Evolutionary conservation across 2,888 invertebrate genomes (phyloP), one percentile per base, ranked within the genome.

Genomic region (Agonopterix subpropinquella): DNA sequence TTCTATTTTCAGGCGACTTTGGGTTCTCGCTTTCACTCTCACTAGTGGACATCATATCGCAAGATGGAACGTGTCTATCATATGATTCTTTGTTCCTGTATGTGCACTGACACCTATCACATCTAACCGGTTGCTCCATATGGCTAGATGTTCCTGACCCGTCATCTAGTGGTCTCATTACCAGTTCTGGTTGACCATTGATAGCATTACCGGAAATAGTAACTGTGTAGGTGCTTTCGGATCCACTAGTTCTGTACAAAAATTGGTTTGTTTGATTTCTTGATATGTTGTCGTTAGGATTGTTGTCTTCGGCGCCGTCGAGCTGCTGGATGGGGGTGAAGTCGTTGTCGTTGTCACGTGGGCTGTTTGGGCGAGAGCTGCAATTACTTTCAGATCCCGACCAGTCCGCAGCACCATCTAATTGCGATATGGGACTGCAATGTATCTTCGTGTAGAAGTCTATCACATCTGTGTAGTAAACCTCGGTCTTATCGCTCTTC

Each of bases 101-200:
- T 2, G 95, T 95, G 67, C 96, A 94, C 64, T 95, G 95, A 70
- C 97, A 98, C 55, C 95, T 91, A 60, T 94, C 92, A 77, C 97
- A 98, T 64, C 95, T 94, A 1, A 97, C 96, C 7, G 95, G 94
- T 61, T 93, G 91, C 61, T 94, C 93, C 41, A 89, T 88, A 48
- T 89, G 87, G 44, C 89, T 89, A 39, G 85, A 67, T 43, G 73
- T 68, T 1, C 67, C 69, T 35, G 78, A 67, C 35, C 69, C 72
- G 47, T 89, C 88, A 49, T 86, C 88, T 51, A 87, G 64, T 4
- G 87, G 80, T 49, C 87, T 69, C 85, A 88, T 88, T 1, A 82
- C 82, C 52, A 79, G 67, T 67, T 83, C 89, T 51, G 81, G 82
- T 57, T 82, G 89, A 10, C 90, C 90, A 51, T 78, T 85, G 15